Conservation (phyloP, 2,113 vertebrate genomes). For the Sebastes fasciatus region DNA sequence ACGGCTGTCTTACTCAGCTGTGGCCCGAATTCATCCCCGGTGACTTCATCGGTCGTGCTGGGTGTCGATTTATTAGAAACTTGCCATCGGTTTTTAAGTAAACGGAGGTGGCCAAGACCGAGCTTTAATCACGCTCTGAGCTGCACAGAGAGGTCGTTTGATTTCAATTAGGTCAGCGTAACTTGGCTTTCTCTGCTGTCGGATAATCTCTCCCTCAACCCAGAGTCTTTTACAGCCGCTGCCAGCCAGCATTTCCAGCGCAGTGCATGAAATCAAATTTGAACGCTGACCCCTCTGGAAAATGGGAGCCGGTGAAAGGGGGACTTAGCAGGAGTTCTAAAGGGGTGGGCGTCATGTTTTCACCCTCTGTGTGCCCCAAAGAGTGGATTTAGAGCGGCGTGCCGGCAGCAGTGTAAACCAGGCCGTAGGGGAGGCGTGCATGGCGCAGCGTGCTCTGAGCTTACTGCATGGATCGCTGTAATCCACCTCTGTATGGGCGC, state of each 20-base stretch:
- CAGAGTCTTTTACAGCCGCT: constrained; percentile 53
- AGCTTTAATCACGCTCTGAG: constrained; percentile 80
- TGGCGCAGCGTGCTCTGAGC: constrained; percentile 42
- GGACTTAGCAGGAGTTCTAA: constrained; percentile 63
- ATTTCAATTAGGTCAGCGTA: constrained; percentile 87
- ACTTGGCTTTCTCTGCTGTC: constrained; percentile 77
- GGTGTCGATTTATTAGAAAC: constrained; percentile 86
- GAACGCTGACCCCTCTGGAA: constrained; percentile 75
- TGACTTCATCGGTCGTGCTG: constrained; percentile 84
- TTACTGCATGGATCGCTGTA: constrained; percentile 59
- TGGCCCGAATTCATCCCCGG: constrained; percentile 83
- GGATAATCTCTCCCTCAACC: constrained; percentile 71
- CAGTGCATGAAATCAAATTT: constrained; percentile 76
- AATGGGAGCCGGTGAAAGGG: constrained; percentile 60
- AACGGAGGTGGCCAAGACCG: constrained; percentile 80
- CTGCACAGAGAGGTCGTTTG: constrained; percentile 86
- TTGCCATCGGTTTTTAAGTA: constrained; percentile 80
- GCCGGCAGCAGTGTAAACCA: constrained; percentile 50
- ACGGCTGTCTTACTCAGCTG: constrained; percentile 76
- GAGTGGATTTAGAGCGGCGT: constrained; percentile 49
- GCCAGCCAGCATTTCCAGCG: constrained; percentile 68
- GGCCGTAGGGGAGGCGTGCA: constrained; percentile 33
- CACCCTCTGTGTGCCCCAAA: constrained; percentile 41
- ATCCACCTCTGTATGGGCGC: constrained; percentile 64
- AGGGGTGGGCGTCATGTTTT: constrained; percentile 53